A percentile compares a stretch with the other conserved stretches of the same genome.
These are phyloP conservation scores for Cuniculus paca DNA, from an alignment of 2,797 vertebrate genomes.

Conservation along the genomic window DNA sequence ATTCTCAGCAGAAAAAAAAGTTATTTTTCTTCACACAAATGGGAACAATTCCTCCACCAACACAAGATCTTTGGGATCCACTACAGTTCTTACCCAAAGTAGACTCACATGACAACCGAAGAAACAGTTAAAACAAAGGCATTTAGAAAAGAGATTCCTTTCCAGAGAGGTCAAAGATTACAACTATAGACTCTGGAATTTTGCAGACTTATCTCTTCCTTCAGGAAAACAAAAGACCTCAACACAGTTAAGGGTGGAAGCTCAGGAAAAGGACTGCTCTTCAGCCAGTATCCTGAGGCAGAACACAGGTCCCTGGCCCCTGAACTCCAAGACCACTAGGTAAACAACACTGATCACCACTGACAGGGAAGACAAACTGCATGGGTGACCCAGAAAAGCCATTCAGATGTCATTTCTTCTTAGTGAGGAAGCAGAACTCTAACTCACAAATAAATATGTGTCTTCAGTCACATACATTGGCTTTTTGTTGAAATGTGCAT, in stretches of 20 bases:
- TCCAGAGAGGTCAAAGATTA: conserved; percentile 43
- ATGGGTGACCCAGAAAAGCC: not conserved
- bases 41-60: not conserved
- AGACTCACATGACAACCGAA: not conserved
- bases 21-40: not conserved
- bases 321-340: not conserved
- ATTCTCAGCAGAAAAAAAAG: conserved; percentile 32
- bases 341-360: not conserved
- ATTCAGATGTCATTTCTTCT: not conserved
- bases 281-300: not conserved
- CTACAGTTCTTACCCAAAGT: not conserved
- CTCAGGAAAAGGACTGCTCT: not conserved
- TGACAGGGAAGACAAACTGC: not conserved
- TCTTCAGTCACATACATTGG: not conserved
- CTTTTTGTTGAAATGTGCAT: conserved; percentile 43
- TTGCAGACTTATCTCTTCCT: conserved; percentile 27
- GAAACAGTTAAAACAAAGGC: conserved; percentile 61
- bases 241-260: not conserved
- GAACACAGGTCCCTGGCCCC: not conserved
- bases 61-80: conserved; percentile 7
- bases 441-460: not conserved
- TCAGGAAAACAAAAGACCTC: conserved; percentile 46
- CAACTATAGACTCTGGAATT: conserved; percentile 47
- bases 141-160: conserved; percentile 51
- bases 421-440: not conserved